A percentile compares a stretch with the other conserved stretches of the same genome.
These are phyloP conservation scores for Charadrius vociferus DNA, from an alignment of 2,113 vertebrate genomes.

Conservation along the genomic window DNA sequence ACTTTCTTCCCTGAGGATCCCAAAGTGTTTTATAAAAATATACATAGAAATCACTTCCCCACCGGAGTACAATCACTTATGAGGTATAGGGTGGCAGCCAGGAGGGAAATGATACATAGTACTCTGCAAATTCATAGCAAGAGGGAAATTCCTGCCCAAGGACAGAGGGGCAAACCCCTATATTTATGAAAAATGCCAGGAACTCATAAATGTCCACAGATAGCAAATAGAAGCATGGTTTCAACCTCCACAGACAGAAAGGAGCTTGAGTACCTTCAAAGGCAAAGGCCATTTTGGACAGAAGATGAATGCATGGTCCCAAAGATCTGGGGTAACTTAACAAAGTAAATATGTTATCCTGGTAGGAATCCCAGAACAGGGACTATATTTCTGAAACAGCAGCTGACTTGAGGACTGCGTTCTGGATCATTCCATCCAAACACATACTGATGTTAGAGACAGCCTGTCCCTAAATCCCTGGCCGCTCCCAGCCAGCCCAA, in stretches of 20 bases:
- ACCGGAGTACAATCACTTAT: slow-evolving; percentile 62
- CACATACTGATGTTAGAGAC: not conserved
- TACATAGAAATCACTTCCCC: slow-evolving; percentile 68
- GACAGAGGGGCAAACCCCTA: slow-evolving; percentile 45
- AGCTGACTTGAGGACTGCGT: not conserved
- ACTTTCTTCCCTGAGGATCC: slow-evolving; percentile 65
- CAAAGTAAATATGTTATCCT: not conserved
- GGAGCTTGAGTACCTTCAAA: not conserved
- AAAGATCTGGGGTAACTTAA: not conserved
- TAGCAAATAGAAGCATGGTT: not conserved
- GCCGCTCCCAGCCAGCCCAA: not conserved
- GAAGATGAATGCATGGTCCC: accelerated
- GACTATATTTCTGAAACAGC: not conserved
- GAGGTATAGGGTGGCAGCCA: slow-evolving; percentile 56
- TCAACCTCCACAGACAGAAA: not conserved
- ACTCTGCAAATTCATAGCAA: slow-evolving; percentile 33
- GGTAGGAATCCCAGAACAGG: not conserved
- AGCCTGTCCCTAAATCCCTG: not conserved
- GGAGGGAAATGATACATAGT: slow-evolving; percentile 48
- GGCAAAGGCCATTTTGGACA: not conserved
- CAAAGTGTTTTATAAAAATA: slow-evolving; percentile 71
- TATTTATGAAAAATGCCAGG: not conserved
- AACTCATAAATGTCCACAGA: not conserved
- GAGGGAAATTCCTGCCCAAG: slow-evolving; percentile 54
- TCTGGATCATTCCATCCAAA: not conserved